These are phyloP conservation scores for Brachyptera putata DNA, from an alignment of 2,888 invertebrate species.

Conservation along the genomic window DNA sequence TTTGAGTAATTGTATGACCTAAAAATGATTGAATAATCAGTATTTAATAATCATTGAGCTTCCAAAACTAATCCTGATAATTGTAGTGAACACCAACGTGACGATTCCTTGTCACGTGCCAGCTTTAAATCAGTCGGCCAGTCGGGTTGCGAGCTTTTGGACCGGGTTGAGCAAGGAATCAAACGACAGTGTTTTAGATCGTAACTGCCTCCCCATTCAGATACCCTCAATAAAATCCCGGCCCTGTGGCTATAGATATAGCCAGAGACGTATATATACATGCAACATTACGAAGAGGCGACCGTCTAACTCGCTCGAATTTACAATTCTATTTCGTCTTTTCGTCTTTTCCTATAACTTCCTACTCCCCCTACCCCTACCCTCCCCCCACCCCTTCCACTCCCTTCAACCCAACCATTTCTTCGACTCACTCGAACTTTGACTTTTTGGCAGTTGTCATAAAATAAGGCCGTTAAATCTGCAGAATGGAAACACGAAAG, in stretches of 20 bases:
- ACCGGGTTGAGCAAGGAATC: too few species aligned
- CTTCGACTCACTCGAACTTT: neutral
- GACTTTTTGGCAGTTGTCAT: slow-evolving; percentile 3
- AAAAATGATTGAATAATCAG: too few species aligned
- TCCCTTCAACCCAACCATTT: too few species aligned
- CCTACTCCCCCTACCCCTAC: neutral
- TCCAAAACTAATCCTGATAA: too few species aligned
- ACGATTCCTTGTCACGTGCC: too few species aligned
- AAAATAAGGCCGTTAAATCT: neutral
- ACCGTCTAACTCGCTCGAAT: slow-evolving; percentile 19
- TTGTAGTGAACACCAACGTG: too few species aligned
- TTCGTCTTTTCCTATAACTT: slow-evolving; percentile 1
- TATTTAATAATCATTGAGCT: too few species aligned
- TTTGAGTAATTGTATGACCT: too few species aligned
- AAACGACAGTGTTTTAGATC: neutral
- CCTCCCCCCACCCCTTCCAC: neutral
- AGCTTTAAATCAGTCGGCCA: too few species aligned
- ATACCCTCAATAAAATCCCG: neutral
- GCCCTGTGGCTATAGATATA: slow-evolving; percentile 3
- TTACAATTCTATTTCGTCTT: slow-evolving; percentile 23
- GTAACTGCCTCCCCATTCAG: neutral
- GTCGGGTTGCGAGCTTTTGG: too few species aligned
- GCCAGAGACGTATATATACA: too few species aligned
- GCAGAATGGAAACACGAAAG: neutral
- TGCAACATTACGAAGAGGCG: neutral